Conservation (phyloP, 2,797 vertebrate genomes). For the Brachyalestes nurse region DNA sequence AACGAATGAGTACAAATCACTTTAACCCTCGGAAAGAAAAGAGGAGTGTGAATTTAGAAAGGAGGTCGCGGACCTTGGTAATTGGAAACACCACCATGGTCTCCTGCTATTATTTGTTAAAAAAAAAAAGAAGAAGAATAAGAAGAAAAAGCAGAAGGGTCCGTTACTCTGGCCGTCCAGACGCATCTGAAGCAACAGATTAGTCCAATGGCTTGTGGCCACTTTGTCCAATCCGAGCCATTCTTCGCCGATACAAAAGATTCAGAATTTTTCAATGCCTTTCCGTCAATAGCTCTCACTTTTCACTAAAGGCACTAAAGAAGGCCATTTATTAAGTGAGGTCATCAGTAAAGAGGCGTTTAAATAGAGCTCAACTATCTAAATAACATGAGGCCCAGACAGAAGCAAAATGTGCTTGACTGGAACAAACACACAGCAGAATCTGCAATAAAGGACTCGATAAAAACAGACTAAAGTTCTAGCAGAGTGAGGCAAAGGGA, state of each 20-base stretch:
- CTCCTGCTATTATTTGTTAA: conserved; percentile 31
- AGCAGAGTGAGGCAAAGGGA: too few relatives aligned
- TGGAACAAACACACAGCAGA: too few relatives aligned
- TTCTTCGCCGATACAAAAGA: conserved; percentile 44
- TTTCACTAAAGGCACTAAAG: background rate
- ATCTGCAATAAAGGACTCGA: too few relatives aligned
- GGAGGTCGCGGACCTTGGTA: conserved; percentile 47
- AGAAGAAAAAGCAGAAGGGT: conserved; percentile 14
- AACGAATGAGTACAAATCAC: conserved; percentile 71
- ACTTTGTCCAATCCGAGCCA: conserved; percentile 57
- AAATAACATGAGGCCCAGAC: background rate
- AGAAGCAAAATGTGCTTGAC: too few relatives aligned
- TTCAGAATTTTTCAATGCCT: conserved; percentile 31
- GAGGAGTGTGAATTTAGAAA: conserved; percentile 57
- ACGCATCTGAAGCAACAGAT: conserved; percentile 55
- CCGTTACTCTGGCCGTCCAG: conserved; percentile 42
- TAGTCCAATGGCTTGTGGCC: conserved; percentile 56
- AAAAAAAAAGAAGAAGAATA: too few relatives aligned
- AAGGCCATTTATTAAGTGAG: conserved; percentile 25
- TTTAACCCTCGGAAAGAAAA: conserved; percentile 69
- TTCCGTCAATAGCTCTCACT: background rate
- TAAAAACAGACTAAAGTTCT: too few relatives aligned
- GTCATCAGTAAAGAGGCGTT: conserved; percentile 24
- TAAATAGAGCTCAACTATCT: conserved; percentile 23
- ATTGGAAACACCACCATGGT: conserved; percentile 51